Conservation (phyloP, 2,797 vertebrate genomes). For the Tapirus indicus region DNA sequence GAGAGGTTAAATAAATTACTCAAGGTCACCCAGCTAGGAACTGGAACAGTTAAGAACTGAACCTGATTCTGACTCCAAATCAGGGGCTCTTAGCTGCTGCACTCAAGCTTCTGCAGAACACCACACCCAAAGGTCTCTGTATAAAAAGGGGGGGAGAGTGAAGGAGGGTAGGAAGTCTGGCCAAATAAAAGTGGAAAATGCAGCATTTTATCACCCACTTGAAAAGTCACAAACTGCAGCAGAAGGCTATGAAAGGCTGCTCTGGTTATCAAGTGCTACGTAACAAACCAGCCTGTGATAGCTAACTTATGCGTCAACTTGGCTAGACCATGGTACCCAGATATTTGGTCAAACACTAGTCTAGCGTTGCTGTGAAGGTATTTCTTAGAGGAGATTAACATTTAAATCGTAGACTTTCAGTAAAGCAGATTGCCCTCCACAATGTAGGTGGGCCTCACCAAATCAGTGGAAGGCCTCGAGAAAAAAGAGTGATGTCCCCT, state of each 20-base stretch:
- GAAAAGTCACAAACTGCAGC: neutral
- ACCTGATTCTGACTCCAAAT: neutral
- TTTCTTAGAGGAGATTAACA: neutral
- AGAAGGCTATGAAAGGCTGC: neutral
- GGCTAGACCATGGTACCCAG: neutral
- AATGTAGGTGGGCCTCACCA: neutral
- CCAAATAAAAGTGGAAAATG: neutral
- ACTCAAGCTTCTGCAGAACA: neutral
- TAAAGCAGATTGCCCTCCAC: neutral
- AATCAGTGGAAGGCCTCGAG: neutral
- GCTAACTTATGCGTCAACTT: neutral
- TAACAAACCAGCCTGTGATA: neutral
- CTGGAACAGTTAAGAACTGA: neutral
- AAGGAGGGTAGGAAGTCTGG: neutral
- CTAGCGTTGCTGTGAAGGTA: neutral
- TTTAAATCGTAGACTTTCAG: neutral
- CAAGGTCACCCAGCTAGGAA: neutral
- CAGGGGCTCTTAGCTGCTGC: neutral
- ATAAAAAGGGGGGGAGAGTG: neutral
- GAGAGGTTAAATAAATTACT: neutral
- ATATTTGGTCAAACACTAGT: neutral
- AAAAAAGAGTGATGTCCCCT: neutral
- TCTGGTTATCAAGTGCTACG: neutral
- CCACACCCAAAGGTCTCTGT: neutral
- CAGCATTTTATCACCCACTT: neutral